Percentiles rank a stretch among this genome's conserved stretches.
These are phyloP conservation scores for Geopemphigus sp. DNA, from an alignment of 1,140 invertebrate genomes.

Conservation along the genomic window DNA sequence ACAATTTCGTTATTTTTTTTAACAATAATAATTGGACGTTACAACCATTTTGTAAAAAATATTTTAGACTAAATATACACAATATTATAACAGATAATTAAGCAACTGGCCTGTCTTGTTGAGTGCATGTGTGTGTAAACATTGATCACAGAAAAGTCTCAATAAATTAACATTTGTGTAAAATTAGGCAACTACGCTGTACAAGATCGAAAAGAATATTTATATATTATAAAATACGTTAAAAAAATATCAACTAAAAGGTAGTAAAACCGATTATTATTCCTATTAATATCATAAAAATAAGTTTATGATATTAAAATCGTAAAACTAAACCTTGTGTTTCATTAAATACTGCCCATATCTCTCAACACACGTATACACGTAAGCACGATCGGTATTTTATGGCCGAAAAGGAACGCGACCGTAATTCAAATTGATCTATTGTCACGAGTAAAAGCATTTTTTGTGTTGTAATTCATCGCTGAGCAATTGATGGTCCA, in stretches of 20 bases:
- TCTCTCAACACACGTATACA: too few species aligned
- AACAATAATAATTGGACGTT: slow-evolving; percentile 19
- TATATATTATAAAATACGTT: neutral
- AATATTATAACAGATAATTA: slow-evolving; percentile 37
- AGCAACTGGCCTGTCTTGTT: slow-evolving; percentile 25
- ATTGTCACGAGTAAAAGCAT: slow-evolving; percentile 50
- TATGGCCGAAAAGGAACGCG: too few species aligned
- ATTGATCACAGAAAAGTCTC: slow-evolving; percentile 18
- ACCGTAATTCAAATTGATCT: too few species aligned
- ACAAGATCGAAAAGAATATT: neutral
- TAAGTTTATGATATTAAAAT: too few species aligned
- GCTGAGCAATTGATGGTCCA: slow-evolving; percentile 66
- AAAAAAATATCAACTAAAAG: neutral
- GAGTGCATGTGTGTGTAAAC: too few species aligned
- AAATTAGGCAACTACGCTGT: neutral
- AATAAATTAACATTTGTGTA: too few species aligned
- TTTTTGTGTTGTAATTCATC: slow-evolving; percentile 53
- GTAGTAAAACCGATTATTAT: neutral
- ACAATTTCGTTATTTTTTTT: slow-evolving; percentile 13
- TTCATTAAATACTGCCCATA: slow-evolving; percentile 6
- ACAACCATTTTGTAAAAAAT: slow-evolving; percentile 36
- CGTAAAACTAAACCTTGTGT: neutral
- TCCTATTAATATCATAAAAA: too few species aligned
- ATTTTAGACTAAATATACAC: slow-evolving; percentile 24
- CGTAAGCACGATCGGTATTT: too few species aligned